Base-by-base conservation (phyloP, 2,888 invertebrate genomes). In the Zelleria hepariella region DNA sequence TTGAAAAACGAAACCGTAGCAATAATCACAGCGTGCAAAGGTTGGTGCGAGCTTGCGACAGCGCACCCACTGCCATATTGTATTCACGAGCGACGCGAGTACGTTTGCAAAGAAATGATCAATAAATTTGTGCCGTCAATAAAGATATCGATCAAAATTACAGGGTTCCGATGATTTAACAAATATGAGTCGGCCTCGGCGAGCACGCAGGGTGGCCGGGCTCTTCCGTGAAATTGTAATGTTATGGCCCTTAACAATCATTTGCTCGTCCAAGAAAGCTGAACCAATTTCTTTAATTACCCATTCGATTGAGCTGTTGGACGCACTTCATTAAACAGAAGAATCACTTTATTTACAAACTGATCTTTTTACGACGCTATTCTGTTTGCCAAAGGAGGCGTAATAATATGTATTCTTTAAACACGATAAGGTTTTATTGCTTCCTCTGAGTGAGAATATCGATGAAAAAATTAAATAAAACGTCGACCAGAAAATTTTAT, bases 111-210 rank as follows among this genome's bases (percentile, higher is more conserved):
- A 82, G 82, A 85, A 86, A 86, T 85, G 78, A 78, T 82, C 86
- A 85, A 87, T 87, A 88, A 88, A 86, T 86, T 84, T 82, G 78
- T 76, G 74, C 81, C 75, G 78, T 81, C 85, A 83, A 83, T 87
- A 86, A 88, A 87, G 88, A 88, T 88, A 87, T 86, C 82, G 86
- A 88, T 88, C 88, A 87, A 88, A 88, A 88, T 88, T 88, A 87
- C 78, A 86, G 87, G 86, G 85, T 81, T 79, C 77, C 73, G 85
- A 84, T 86, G 86, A 82, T 87, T 86, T 87, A 86, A 86, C 86
- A 87, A 87, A 86, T 86, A 86, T 77, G 82, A 80, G 72, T 69
- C 72, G 80, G 78, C 77, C 70, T 78, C 73, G 75, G 71, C 69
- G 73, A 68, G 70, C 83, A 64, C 65, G 64, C 83, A 78, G 81